phyloP scores from a whole-genome alignment of 2,797 vertebrate species.

The Sebastes glaucus region DNA sequence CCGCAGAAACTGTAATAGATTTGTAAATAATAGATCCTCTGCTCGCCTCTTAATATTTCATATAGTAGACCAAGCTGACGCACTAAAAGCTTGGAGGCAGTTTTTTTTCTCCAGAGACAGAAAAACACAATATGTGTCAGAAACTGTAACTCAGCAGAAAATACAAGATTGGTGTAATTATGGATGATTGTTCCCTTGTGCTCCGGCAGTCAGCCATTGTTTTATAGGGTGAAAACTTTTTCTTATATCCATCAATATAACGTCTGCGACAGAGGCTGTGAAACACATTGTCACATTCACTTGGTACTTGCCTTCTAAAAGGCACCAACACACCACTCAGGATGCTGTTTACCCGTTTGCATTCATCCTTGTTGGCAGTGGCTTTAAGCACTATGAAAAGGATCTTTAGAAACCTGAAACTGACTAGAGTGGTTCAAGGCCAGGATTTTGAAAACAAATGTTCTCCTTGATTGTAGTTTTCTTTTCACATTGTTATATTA shows the following conservation, averaged over 20 bases:
- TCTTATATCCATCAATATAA: not conserved
- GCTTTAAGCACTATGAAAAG: not conserved
- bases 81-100: slow-evolving; percentile 36
- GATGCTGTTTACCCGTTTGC: not conserved
- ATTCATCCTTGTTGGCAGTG: not conserved
- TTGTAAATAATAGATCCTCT: slow-evolving; percentile 55
- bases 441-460: not conserved
- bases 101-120: slow-evolving; percentile 3
- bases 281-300: not conserved
- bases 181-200: not conserved
- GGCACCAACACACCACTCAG: not conserved
- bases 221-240: not conserved
- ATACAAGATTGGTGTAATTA: not conserved
- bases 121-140: slow-evolving; percentile 6
- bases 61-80: slow-evolving; percentile 17
- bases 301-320: not conserved
- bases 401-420: not conserved
- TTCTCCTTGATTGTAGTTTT: not conserved
- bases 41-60: slow-evolving; percentile 55
- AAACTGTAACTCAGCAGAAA: slow-evolving; percentile 13
- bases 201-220: not conserved
- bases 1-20: slow-evolving; percentile 33
- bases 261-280: not conserved
- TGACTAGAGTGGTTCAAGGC: not conserved
- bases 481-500: not conserved